Conservation (phyloP, 2,797 vertebrate species). For the Mus spretus region DNA sequence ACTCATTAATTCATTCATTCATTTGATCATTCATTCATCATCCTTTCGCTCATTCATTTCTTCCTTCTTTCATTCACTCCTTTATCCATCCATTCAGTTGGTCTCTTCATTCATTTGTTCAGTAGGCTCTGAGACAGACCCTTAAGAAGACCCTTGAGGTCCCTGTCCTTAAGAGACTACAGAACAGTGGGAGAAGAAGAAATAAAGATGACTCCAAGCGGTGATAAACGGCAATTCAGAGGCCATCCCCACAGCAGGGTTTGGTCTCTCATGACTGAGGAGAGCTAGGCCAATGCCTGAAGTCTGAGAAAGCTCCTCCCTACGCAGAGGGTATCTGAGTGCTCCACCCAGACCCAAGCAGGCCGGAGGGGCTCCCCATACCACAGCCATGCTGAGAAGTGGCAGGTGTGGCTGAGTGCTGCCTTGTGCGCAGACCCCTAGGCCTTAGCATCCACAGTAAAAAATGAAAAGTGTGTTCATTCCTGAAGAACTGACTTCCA, state of each 20-base stretch:
- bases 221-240: background rate
- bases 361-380: rapidly evolving
- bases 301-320: background rate
- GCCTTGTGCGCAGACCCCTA: rapidly evolving
- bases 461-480: background rate
- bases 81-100: background rate
- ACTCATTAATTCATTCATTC: background rate
- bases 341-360: background rate
- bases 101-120: background rate
- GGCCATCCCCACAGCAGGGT: rapidly evolving
- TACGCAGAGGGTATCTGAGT: rapidly evolving
- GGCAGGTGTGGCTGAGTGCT: rapidly evolving
- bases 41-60: background rate
- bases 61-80: background rate
- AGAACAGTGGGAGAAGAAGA: background rate
- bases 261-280: too few species aligned
- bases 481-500: background rate
- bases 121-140: background rate
- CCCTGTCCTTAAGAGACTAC: background rate
- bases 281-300: background rate
- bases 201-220: background rate
- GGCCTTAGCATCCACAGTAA: rapidly evolving
- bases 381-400: rapidly evolving
- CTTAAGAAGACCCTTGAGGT: background rate
- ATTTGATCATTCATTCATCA: background rate